These are phyloP conservation scores for Drosophila fuyamai DNA, from an alignment of 1,140 invertebrate species.

Conservation along the genomic window DNA sequence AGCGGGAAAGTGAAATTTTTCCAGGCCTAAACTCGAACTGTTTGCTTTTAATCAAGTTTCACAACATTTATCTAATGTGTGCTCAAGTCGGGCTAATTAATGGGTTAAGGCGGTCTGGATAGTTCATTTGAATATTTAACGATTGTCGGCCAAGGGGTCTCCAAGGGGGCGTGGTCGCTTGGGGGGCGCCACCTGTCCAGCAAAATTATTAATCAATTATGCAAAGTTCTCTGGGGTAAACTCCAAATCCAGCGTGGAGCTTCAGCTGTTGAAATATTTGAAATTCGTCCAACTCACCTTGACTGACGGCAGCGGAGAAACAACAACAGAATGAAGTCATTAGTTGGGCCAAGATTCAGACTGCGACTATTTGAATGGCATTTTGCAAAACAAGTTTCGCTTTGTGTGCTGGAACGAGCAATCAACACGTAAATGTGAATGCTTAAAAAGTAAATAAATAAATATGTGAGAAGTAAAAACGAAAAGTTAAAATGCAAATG, in stretches of 20 bases:
- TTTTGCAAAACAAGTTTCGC: slow-evolving; percentile 49
- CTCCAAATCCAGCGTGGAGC: slow-evolving; percentile 4
- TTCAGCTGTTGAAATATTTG: slow-evolving; percentile 28
- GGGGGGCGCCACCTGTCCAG: slow-evolving; percentile 43
- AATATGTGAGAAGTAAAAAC: slow-evolving; percentile 33
- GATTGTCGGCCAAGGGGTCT: slow-evolving; percentile 15
- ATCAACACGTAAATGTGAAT: slow-evolving; percentile 46
- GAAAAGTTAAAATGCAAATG: slow-evolving; percentile 40
- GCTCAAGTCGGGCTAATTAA: slow-evolving; percentile 38
- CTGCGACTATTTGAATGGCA: slow-evolving; percentile 23
- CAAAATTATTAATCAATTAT: slow-evolving; percentile 62
- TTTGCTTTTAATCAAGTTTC: slow-evolving; percentile 47
- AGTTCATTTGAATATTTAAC: slow-evolving; percentile 57
- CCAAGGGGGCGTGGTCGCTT: slow-evolving; percentile 24
- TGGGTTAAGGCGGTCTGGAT: slow-evolving; percentile 32
- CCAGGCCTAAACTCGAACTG: slow-evolving; percentile 10
- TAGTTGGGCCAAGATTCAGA: slow-evolving; percentile 35
- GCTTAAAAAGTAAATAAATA: slow-evolving; percentile 26
- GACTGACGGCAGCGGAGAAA: not conserved
- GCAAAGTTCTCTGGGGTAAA: slow-evolving; percentile 46
- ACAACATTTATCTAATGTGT: slow-evolving; percentile 42
- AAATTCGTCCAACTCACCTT: slow-evolving; percentile 29
- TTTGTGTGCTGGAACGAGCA: slow-evolving; percentile 21
- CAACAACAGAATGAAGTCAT: slow-evolving; percentile 32
- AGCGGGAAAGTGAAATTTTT: slow-evolving; percentile 22